Conservation (phyloP, 2,113 vertebrate genomes). For the Epinephelus moara region DNA sequence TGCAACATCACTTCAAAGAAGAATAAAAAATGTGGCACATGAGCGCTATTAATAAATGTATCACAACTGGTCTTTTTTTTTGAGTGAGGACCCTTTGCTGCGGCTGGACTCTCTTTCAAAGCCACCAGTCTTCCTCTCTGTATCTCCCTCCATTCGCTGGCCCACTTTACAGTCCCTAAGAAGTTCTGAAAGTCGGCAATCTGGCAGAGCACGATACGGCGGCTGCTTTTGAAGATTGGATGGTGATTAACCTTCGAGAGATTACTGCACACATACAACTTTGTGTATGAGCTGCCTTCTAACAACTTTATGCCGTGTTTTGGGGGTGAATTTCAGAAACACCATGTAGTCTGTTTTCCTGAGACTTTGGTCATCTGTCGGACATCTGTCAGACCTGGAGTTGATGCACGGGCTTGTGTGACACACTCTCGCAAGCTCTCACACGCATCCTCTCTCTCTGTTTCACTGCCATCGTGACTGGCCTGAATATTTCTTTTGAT, state of each 20-base stretch:
- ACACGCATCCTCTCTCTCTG: conserved; percentile 33
- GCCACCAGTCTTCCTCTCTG: conserved; percentile 51
- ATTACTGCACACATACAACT: conserved; percentile 45
- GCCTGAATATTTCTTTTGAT: conserved; percentile 82
- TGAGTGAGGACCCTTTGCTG: conserved; percentile 59
- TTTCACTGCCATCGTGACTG: conserved; percentile 57
- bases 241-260: conserved; percentile 76
- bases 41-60: conserved; percentile 72
- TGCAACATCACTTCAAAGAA: conserved; percentile 65
- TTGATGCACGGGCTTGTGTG: conserved; percentile 33
- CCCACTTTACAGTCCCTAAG: conserved; percentile 77
- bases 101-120: conserved; percentile 68
- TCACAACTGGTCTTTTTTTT: conserved; percentile 59
- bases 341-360: conserved; percentile 15
- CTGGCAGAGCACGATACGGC: conserved; percentile 74
- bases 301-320: conserved; percentile 29
- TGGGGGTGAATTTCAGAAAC: not conserved
- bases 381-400: conserved; percentile 60
- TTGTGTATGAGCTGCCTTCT: conserved; percentile 26
- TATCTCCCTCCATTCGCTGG: conserved; percentile 57
- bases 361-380: conserved; percentile 57
- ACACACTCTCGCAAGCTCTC: conserved; percentile 19
- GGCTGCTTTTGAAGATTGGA: conserved; percentile 70
- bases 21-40: conserved; percentile 54
- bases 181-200: conserved; percentile 77